These are phyloP conservation scores for Albula goreensis DNA, from an alignment of 2,113 vertebrate species.

Conservation along the genomic window DNA sequence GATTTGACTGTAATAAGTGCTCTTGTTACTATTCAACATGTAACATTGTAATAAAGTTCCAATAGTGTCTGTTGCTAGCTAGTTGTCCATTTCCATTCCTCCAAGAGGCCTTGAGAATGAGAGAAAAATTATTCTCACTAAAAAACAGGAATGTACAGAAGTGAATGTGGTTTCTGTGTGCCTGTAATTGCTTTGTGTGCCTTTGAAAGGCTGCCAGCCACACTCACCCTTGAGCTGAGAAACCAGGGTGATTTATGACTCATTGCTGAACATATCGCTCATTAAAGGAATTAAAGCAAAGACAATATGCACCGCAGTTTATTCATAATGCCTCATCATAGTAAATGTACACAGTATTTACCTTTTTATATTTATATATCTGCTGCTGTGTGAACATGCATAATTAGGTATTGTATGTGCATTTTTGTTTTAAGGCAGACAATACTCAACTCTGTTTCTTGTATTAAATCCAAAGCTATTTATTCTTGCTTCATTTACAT, in stretches of 20 bases:
- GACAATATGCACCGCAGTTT: background rate
- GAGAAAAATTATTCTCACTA: background rate
- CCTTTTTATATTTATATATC: background rate
- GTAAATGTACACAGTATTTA: background rate
- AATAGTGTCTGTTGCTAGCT: background rate
- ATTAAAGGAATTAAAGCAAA: background rate
- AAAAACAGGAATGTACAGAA: background rate
- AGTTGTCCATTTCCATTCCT: background rate
- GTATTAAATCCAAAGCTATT: background rate
- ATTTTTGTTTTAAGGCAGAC: no score
- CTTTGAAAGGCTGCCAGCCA: background rate
- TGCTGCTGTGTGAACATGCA: background rate
- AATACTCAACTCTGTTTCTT: background rate
- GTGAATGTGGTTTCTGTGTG: background rate
- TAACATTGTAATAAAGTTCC: no score
- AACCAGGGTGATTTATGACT: constrained; percentile 7
- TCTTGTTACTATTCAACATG: no score
- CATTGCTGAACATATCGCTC: background rate
- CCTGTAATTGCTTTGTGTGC: constrained; percentile 4
- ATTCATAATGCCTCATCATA: background rate
- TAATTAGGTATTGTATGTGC: background rate
- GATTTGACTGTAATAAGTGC: no score
- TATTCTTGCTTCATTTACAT: background rate
- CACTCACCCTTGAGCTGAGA: background rate
- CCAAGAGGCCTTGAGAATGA: background rate